phyloP scores from a whole-genome alignment of 2,797 vertebrate genomes.

The Picus viridis region DNA sequence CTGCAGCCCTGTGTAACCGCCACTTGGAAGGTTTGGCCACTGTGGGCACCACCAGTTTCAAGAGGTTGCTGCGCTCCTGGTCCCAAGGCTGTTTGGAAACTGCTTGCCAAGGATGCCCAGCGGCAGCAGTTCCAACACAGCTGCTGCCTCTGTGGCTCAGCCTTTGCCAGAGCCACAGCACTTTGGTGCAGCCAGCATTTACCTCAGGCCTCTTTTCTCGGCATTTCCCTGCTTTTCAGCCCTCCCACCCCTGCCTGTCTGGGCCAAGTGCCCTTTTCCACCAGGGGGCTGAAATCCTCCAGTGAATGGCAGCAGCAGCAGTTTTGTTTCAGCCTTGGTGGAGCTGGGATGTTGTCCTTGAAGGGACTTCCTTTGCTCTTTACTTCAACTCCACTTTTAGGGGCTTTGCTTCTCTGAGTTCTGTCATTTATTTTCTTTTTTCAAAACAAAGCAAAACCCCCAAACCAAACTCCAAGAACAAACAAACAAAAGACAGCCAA shows the following conservation, averaged over 20 bases:
- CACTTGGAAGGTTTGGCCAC: conserved; percentile 19
- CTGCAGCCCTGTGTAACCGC: neutral
- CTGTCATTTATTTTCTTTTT: neutral
- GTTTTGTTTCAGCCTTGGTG: neutral
- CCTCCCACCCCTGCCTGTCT: neutral
- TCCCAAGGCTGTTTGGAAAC: conserved; percentile 18
- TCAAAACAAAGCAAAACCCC: neutral
- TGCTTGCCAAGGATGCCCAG: conserved; percentile 24
- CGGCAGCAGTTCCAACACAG: neutral
- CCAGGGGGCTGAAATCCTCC: neutral
- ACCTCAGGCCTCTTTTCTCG: accelerated
- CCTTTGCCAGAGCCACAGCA: neutral
- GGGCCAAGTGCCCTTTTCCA: neutral
- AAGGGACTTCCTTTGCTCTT: neutral
- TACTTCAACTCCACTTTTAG: neutral
- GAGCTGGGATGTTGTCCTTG: neutral
- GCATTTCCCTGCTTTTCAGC: neutral
- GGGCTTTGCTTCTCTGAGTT: neutral
- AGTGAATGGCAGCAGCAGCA: neutral
- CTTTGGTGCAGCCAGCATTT: neutral
- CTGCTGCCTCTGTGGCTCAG: neutral
- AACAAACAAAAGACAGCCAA: too few species aligned
- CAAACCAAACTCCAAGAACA: too few species aligned
- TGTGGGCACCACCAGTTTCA: neutral
- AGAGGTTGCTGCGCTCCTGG: conserved; percentile 1